Evolutionary conservation across 2,797 vertebrate genomes (phyloP).

Genomic region (Pseudochromis fuscus): DNA sequence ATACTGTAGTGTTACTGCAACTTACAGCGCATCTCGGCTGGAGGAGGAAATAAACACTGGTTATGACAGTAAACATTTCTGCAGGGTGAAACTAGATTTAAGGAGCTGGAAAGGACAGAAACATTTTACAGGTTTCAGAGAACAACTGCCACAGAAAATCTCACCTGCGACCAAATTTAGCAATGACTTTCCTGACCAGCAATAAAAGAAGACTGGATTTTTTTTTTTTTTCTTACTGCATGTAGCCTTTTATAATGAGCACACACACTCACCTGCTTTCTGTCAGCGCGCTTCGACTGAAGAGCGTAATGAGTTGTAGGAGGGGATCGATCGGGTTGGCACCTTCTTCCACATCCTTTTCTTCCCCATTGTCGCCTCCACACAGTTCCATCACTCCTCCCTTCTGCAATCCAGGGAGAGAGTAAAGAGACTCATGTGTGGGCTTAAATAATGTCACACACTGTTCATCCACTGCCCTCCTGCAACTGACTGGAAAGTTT

Average conservation of each 20-base stretch:
- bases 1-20: no score
- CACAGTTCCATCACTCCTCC: conserved; percentile 64
- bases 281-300: conserved; percentile 91
- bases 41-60: no score
- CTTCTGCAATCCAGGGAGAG: conserved; percentile 71
- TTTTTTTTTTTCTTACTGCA: conserved; percentile 23
- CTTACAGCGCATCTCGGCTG: no score
- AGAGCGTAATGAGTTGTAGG: conserved; percentile 94
- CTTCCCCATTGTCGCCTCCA: conserved; percentile 67
- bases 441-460: conserved; percentile 35
- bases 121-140: conserved; percentile 25
- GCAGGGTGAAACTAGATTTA: not conserved
- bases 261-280: conserved; percentile 88
- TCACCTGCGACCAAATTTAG: conserved; percentile 2
- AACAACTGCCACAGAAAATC: conserved; percentile 15
- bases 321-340: conserved; percentile 90
- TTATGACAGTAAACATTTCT: not conserved
- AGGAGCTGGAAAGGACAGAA: not conserved
- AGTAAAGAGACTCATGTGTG: conserved; percentile 19
- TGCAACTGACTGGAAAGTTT: not conserved
- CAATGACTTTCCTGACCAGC: conserved; percentile 33
- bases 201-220: conserved; percentile 37
- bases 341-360: conserved; percentile 83
- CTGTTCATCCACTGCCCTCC: not conserved
- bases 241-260: conserved; percentile 40